A percentile compares a stretch with the other conserved stretches of the same genome.
These are phyloP conservation scores for Oophaga sylvatica DNA, from an alignment of 2,797 vertebrate species.

Conservation along the genomic window DNA sequence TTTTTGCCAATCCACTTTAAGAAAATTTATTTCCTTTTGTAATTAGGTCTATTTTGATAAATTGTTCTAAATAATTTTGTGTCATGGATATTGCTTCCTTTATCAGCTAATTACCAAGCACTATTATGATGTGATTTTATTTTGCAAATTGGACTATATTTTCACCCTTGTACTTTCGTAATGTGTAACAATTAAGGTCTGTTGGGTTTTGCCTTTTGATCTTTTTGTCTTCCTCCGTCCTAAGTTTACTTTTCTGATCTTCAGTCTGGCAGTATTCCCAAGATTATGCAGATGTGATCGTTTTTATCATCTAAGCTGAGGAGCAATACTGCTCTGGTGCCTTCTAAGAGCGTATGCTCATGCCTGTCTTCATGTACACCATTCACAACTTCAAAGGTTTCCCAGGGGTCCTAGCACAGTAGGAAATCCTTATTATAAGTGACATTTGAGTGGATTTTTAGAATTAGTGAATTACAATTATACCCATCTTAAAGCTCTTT, in stretches of 20 bases:
- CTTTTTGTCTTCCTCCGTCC: slow-evolving; percentile 65
- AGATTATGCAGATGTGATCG: slow-evolving; percentile 70
- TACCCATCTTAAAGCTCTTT: slow-evolving; percentile 77
- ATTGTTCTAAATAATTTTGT: slow-evolving; percentile 76
- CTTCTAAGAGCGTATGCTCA: slow-evolving; percentile 69
- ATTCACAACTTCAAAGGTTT: slow-evolving; percentile 76
- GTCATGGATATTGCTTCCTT: slow-evolving; percentile 70
- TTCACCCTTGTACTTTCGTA: slow-evolving; percentile 66
- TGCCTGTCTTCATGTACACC: slow-evolving; percentile 71
- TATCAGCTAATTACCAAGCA: slow-evolving; percentile 73
- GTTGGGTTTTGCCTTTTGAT: slow-evolving; percentile 69
- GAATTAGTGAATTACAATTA: slow-evolving; percentile 84
- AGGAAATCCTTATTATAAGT: slow-evolving; percentile 82
- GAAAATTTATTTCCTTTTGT: slow-evolving; percentile 71
- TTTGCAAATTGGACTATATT: slow-evolving; percentile 74
- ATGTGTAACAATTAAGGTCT: slow-evolving; percentile 62
- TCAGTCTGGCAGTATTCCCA: slow-evolving; percentile 70
- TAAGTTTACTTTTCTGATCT: slow-evolving; percentile 68
- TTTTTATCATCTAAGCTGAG: slow-evolving; percentile 73
- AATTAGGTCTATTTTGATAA: slow-evolving; percentile 73
- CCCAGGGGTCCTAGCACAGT: slow-evolving; percentile 77
- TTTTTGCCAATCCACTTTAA: slow-evolving; percentile 70
- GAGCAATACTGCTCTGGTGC: slow-evolving; percentile 69
- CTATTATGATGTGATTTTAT: slow-evolving; percentile 71
- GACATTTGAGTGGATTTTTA: slow-evolving; percentile 82